Evolutionary conservation across 2,113 vertebrate genomes (phyloP).

Genomic region (Elachura formosa): DNA sequence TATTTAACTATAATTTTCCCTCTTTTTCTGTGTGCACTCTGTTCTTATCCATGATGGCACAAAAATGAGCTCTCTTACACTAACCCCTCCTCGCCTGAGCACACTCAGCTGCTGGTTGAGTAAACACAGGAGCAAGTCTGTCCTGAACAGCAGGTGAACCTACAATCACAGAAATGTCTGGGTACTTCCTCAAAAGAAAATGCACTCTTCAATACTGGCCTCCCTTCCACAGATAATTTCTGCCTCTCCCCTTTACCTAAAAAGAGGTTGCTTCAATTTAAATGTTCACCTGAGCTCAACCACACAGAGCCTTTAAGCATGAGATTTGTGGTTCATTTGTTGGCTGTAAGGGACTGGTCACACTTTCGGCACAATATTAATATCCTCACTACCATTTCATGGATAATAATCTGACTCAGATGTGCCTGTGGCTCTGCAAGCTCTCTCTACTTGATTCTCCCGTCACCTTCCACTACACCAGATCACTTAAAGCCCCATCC

Average conservation of each 20-base stretch:
- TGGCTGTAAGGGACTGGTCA: background rate
- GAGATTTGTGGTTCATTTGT: background rate
- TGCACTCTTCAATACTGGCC: background rate
- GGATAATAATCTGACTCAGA: background rate
- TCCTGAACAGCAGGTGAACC: background rate
- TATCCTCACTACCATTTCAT: background rate
- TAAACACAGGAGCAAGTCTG: background rate
- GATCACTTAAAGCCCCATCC: background rate
- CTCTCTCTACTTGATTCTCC: background rate
- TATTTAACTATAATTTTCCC: background rate
- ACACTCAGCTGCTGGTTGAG: background rate
- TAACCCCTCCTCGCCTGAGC: background rate
- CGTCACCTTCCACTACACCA: background rate
- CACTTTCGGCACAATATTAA: background rate
- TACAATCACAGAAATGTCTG: background rate
- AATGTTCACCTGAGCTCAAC: background rate
- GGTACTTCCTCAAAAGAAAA: background rate
- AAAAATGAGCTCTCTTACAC: background rate
- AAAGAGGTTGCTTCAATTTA: background rate
- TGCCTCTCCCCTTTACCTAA: background rate
- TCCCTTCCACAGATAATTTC: background rate
- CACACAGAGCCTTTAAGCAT: background rate
- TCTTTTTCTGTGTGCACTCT: background rate
- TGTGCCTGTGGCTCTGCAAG: background rate
- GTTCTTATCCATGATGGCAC: background rate